phyloP scores from a whole-genome alignment of 2,797 vertebrate species.

The Selene dorsalis region DNA sequence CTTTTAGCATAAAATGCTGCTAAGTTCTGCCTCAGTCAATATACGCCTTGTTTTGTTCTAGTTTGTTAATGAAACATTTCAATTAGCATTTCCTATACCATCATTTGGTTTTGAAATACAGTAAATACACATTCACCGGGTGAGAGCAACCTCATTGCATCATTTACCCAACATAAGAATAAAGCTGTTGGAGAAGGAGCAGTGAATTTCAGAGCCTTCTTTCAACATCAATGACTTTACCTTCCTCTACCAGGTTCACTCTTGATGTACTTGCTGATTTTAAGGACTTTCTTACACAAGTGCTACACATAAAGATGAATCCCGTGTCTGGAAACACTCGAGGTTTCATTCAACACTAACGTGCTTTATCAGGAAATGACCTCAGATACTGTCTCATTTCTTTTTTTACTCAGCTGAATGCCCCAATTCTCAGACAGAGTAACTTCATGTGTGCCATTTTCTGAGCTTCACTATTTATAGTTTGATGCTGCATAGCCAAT shows the following conservation, averaged over 20 bases:
- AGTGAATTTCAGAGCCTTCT: background rate
- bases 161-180: background rate
- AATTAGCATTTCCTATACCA: background rate
- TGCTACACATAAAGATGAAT: background rate
- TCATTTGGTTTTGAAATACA: background rate
- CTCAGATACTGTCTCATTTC: background rate
- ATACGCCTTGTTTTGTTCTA: background rate
- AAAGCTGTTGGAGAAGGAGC: background rate
- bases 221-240: background rate
- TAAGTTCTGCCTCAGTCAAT: background rate
- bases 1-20: background rate
- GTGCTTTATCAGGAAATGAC: background rate
- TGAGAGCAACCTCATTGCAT: background rate
- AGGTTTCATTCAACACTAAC: background rate
- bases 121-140: background rate
- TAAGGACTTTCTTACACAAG: background rate
- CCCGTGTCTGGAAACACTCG: background rate
- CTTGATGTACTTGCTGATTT: background rate
- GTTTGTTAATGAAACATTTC: background rate
- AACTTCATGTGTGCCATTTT: background rate
- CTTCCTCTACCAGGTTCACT: background rate
- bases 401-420: background rate
- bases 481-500: background rate
- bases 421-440: slow-evolving; percentile 5
- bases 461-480: slow-evolving; percentile 19